phyloP scores from a whole-genome alignment of 2,113 vertebrate genomes.

The Megaceryle torquata region DNA sequence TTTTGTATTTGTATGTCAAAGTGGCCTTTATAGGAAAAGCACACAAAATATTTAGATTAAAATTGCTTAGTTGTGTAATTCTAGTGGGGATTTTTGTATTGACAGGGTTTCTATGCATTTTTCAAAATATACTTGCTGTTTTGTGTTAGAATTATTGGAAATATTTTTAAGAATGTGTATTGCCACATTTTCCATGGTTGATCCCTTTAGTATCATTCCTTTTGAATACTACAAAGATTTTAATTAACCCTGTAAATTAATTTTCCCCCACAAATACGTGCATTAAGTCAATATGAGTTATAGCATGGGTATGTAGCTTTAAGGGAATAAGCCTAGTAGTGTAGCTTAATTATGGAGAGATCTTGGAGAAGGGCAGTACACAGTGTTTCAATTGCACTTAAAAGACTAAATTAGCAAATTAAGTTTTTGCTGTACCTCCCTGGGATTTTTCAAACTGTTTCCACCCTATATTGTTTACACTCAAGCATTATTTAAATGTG shows the following conservation, averaged over 20 bases:
- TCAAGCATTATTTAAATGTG: neutral
- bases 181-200: neutral
- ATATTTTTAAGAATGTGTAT: conserved; percentile 29
- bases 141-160: conserved; percentile 53
- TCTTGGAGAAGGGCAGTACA: neutral
- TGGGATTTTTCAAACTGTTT: neutral
- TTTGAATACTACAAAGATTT: conserved; percentile 7
- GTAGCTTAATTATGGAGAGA: neutral
- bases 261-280: conserved; percentile 16
- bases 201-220: conserved; percentile 13
- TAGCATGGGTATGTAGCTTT: conserved; percentile 20
- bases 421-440: conserved; percentile 1
- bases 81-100: conserved; percentile 59
- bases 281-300: conserved; percentile 29
- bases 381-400: conserved; percentile 16
- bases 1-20: conserved; percentile 62
- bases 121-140: conserved; percentile 51
- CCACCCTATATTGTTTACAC: conserved; percentile 34
- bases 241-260: conserved; percentile 52
- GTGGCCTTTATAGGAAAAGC: conserved; percentile 63
- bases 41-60: conserved; percentile 58
- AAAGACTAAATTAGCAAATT: neutral
- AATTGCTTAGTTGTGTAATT: conserved; percentile 50
- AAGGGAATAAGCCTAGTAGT: neutral
- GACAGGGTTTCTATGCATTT: conserved; percentile 62